A percentile compares a stretch with the other conserved stretches of the same genome.
phyloP scores from a whole-genome alignment of 1,140 invertebrate species.

The Babylonia areolata region DNA sequence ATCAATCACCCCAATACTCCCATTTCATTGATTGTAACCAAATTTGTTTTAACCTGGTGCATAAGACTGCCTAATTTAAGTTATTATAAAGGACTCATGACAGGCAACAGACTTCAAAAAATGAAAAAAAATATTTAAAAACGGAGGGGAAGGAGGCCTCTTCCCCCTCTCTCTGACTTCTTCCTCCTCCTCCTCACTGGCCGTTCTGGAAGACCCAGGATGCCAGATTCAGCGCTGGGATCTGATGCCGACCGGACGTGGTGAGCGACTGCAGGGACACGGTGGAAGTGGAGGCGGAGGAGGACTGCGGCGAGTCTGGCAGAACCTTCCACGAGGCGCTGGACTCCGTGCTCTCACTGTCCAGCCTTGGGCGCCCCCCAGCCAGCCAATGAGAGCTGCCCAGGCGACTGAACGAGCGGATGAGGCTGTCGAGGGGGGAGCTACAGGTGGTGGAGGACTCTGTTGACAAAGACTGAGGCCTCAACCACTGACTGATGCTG shows the following conservation, averaged over 20 bases:
- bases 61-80: too few relatives aligned
- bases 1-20: too few relatives aligned
- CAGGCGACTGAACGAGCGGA: slow-evolving; percentile 8
- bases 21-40: too few relatives aligned
- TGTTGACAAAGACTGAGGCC: not conserved
- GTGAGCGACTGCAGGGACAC: not conserved
- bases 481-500: not conserved
- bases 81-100: too few relatives aligned
- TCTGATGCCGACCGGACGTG: not conserved
- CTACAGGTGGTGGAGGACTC: not conserved
- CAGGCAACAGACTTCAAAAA: too few relatives aligned
- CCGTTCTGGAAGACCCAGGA: slow-evolving; percentile 24
- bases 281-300: not conserved
- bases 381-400: slow-evolving; percentile 13
- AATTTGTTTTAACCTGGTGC: too few relatives aligned
- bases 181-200: not conserved
- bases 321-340: not conserved
- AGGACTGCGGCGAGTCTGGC: not conserved
- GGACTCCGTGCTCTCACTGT: not conserved
- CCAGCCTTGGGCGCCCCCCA: not conserved
- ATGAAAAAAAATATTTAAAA: too few relatives aligned
- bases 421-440: slow-evolving; percentile 16
- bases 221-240: not conserved
- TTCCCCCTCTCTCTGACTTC: not conserved
- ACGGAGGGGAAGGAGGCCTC: too few relatives aligned